Evolutionary conservation across 2,797 vertebrate species (phyloP), one percentile per base, ranked within the genome.

Genomic region (Tenualosa ilisha): DNA sequence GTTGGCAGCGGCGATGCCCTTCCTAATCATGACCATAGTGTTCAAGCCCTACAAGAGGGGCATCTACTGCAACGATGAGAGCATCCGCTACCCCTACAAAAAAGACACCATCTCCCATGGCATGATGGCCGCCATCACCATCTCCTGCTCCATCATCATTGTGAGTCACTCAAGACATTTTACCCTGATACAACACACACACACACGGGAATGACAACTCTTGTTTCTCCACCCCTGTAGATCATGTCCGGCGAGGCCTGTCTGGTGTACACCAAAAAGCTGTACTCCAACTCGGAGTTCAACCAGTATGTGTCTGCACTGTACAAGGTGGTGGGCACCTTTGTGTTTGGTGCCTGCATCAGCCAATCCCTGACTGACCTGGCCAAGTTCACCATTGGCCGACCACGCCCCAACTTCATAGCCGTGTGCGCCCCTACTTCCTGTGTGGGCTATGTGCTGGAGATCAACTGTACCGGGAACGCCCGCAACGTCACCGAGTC

Each of bases 321-420:
- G 83, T 99, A 99, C 93, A 99, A 99, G 90, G 97, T 99, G 63
- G 92, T 99, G 87, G 98, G 98, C 46, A 98, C 98, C 1, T 99
- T 96, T 91, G 91, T 99, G 81, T 99, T 99, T 0, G 98, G 98
- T 0, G 97, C 88, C 0, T 97, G 96, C 0, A 94, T 97, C 87
- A 99, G 98, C 93, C 96, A 98, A 87, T 99, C 98, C 0, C 94
- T 99, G 65, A 99, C 98, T 0, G 97, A 99, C 92, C 91, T 99
- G 91, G 98, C 98, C 72, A 99, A 99, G 85, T 99, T 98, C 94
- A 98, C 96, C 90, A 96, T 97, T 0, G 98, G 98, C 43, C 97
- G 97, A 0, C 96, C 97, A 1, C 93, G 98, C 49, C 98, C 98
- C 0, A 97, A 97, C 93, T 99, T 99, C 92, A 85, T 98, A 81